Conservation (phyloP, 2,797 vertebrate species). For the Phrynocephalus guinanensis region DNA sequence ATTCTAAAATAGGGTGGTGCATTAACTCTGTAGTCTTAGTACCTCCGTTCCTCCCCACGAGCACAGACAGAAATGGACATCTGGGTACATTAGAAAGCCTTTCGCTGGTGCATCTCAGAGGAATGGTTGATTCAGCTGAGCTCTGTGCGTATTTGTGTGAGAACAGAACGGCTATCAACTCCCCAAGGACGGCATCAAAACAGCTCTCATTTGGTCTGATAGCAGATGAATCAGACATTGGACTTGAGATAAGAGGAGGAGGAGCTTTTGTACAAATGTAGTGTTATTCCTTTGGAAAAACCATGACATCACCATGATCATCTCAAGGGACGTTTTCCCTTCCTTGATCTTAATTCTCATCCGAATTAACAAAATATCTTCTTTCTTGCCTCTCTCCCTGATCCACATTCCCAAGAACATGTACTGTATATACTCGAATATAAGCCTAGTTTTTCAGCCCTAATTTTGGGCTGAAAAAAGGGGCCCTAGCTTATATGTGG, state of each 20-base stretch:
- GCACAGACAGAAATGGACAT: background rate
- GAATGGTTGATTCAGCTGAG: background rate
- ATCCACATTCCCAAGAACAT: background rate
- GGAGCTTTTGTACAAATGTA: background rate
- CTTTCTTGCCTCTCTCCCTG: background rate
- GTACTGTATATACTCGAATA: too few species aligned
- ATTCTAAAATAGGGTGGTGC: background rate
- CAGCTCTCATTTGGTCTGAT: background rate
- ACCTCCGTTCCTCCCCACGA: background rate
- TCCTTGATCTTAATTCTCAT: conserved; percentile 3
- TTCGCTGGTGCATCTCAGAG: background rate
- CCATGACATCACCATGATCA: background rate
- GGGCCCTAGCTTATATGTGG: too few species aligned
- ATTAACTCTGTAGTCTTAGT: background rate
- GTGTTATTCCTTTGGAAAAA: conserved; percentile 17
- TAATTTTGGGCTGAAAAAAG: too few species aligned
- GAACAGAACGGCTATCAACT: background rate
- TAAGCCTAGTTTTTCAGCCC: too few species aligned
- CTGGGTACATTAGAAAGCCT: background rate
- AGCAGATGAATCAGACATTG: conserved; percentile 9
- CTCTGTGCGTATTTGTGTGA: background rate
- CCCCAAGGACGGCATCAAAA: background rate
- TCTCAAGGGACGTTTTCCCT: background rate
- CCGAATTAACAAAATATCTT: background rate
- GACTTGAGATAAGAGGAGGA: conserved; percentile 16